These are phyloP conservation scores for Gambelia wislizenii DNA, from an alignment of 2,797 vertebrate genomes.

Conservation along the genomic window DNA sequence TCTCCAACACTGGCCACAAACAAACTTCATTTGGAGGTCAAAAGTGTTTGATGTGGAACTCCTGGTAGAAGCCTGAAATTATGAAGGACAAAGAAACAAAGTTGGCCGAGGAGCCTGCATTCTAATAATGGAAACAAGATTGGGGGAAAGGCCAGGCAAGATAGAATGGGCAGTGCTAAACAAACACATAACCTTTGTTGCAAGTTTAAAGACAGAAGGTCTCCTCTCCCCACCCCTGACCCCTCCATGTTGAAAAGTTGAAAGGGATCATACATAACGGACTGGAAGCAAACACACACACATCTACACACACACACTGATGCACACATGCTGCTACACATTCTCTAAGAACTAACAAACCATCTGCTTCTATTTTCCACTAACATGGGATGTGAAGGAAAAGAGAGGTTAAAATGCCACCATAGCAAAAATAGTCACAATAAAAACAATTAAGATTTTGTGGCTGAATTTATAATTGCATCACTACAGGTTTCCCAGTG, in stretches of 20 bases:
- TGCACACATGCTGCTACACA: neutral
- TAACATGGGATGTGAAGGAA: neutral
- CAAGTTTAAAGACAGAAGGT: neutral
- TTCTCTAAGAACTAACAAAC: neutral
- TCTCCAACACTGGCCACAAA: conserved; percentile 90
- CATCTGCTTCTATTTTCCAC: neutral
- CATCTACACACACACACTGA: neutral
- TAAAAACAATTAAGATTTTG: neutral
- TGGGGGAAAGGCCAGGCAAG: neutral
- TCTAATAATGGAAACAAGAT: neutral
- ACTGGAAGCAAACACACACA: neutral
- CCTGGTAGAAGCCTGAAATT: conserved; percentile 70
- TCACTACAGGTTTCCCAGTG: conserved; percentile 2
- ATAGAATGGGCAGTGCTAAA: neutral
- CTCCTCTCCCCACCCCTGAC: too few species aligned
- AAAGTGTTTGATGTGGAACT: conserved; percentile 77
- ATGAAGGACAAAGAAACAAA: neutral
- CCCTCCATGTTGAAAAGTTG: neutral
- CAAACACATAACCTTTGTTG: neutral
- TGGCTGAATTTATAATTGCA: neutral
- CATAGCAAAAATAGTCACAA: neutral
- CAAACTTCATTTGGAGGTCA: conserved; percentile 92
- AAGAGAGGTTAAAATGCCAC: neutral
- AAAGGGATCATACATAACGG: neutral
- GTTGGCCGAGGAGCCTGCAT: neutral